Base-by-base conservation (phyloP, 2,888 invertebrate genomes). In the Leptopilina myrica region DNA sequence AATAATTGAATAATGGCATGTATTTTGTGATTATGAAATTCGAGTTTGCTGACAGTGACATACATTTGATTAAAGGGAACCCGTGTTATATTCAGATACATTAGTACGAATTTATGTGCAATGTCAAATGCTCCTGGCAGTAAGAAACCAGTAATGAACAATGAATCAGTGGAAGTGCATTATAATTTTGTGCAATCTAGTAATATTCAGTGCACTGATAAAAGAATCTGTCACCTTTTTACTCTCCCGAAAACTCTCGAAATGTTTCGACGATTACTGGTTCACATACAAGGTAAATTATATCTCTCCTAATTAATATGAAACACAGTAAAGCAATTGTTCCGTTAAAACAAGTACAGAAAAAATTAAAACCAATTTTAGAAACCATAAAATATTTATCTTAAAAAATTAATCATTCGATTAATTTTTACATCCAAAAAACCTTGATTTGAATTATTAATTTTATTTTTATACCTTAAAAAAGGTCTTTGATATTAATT, bases 201-300 rank as follows among this genome's bases (percentile, higher is more conserved):
- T 53, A 53, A 26, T 56, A 26, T 53, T 73, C 33, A 56, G 33
- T 8, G 5, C 9, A 56, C 33, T 53, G 2, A n/a, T 73, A 56
- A 33, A 73, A 56, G 33, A 56, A 56, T 40, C 9, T 56, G 20
- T 53, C 14, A 53, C 73, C 3, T 56, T 26, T 26, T n/a, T 33
- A 11, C 83, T 90, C 6, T 87, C 89, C 0, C 59, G 84, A 14
- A 81, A 85, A 76, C 76, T 89, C 79, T 87, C 91, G 1, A 79
- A 82, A 15, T 83, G 85, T 12, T 79, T 91, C 64, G 85, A 89
- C 75, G 89, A 90, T 20, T 90, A 88, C 79, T 91, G 91, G 91
- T 79, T 85, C 49, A 49, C 78, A 43, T 91, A 89, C 81, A 91
- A 91, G 90, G 91, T 90, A 76, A 83, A 59, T n/a, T n/a, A n/a